These are phyloP conservation scores for Branchellion lobata DNA, from an alignment of 2,888 invertebrate species.

Conservation along the genomic window DNA sequence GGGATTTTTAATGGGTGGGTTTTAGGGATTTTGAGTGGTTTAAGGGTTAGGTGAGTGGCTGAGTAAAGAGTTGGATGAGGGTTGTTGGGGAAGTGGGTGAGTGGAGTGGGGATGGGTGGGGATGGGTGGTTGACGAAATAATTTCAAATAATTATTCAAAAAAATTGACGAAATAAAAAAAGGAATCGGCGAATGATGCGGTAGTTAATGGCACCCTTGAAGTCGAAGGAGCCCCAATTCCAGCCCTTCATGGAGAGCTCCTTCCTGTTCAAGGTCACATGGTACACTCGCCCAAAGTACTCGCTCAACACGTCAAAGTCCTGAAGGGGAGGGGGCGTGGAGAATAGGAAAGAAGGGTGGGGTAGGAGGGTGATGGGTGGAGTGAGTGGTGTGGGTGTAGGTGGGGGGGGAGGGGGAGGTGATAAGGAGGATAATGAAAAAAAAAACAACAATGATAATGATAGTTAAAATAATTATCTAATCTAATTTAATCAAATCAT, in stretches of 20 bases:
- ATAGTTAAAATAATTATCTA: not conserved
- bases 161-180: not conserved
- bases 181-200: not conserved
- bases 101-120: not conserved
- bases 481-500: not conserved
- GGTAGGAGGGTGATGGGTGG: not conserved
- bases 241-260: conserved; percentile 93
- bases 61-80: too few species aligned
- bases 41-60: too few species aligned
- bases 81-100: too few species aligned
- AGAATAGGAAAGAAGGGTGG: not conserved
- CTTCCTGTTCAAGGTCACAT: conserved; percentile 77
- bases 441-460: not conserved
- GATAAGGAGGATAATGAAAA: not conserved
- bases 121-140: not conserved
- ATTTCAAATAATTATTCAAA: not conserved
- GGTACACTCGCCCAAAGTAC: conserved; percentile 79
- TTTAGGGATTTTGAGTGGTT: not conserved
- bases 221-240: conserved; percentile 98
- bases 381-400: not conserved
- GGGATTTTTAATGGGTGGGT: not conserved
- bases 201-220: conserved; percentile 68
- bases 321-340: conserved; percentile 65
- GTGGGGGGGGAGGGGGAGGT: not conserved
- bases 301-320: conserved; percentile 90